Evolutionary conservation across 2,888 invertebrate genomes (phyloP).

Genomic region (Cordilura impudica): DNA sequence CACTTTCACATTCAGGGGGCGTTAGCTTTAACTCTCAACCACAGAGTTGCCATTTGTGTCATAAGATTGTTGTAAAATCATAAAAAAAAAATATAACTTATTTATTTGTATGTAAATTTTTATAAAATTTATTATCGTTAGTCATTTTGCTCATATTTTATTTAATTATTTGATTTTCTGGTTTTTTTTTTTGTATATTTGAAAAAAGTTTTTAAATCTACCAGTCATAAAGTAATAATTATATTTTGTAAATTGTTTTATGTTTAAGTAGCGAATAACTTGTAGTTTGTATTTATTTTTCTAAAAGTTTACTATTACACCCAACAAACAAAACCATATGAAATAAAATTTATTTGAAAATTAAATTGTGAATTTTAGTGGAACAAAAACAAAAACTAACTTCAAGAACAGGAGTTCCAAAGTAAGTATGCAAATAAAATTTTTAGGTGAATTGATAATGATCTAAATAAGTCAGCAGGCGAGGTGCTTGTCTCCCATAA

Average conservation of each 20-base stretch:
- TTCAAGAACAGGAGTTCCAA: too few relatives aligned
- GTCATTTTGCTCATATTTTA: constrained; percentile 17
- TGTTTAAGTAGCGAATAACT: constrained; percentile 11
- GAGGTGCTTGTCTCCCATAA: too few relatives aligned
- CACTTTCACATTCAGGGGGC: constrained; percentile 44
- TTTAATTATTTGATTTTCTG: not conserved
- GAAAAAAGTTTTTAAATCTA: not conserved
- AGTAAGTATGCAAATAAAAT: too few relatives aligned
- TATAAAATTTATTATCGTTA: not conserved
- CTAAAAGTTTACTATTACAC: too few relatives aligned
- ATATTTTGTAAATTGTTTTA: not conserved
- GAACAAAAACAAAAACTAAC: too few relatives aligned
- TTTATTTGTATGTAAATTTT: not conserved
- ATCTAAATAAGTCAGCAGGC: too few relatives aligned
- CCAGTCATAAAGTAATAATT: not conserved
- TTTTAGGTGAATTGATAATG: too few relatives aligned
- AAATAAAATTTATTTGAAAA: too few relatives aligned
- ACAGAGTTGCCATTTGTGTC: constrained; percentile 51
- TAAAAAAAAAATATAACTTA: not conserved
- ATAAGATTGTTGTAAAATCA: not conserved
- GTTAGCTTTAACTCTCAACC: constrained; percentile 39
- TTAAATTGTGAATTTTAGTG: too few relatives aligned
- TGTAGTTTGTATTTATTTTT: not conserved
- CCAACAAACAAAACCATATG: too few relatives aligned
- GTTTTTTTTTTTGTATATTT: not conserved